Conservation (phyloP, 30 jellyfish, hydroid and myxozoan species). For the Cassiopea xamachana region DNA sequence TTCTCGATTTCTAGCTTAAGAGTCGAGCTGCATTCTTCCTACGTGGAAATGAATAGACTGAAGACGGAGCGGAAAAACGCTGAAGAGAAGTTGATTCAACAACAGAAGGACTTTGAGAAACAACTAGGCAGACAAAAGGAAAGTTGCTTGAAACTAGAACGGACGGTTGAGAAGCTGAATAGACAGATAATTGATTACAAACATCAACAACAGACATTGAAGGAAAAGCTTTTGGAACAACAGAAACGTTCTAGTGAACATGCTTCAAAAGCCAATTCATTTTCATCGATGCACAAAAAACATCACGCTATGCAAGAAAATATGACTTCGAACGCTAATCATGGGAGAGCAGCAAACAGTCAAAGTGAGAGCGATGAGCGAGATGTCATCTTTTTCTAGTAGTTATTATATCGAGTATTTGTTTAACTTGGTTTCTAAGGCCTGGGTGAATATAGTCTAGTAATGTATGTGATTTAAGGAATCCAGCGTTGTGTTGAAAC, state of each 20-base stretch:
- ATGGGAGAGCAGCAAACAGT: slow-evolving; percentile 17
- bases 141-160: slow-evolving; percentile 68
- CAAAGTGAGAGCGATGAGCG: slow-evolving; percentile 32
- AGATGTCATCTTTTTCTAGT: slow-evolving; percentile 73
- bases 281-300: slow-evolving; percentile 44
- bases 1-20: slow-evolving; percentile 68
- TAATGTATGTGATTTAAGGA: slow-evolving; percentile 1
- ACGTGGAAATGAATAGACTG: slow-evolving; percentile 67
- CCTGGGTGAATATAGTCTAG: neutral
- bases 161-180: slow-evolving; percentile 78
- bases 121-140: slow-evolving; percentile 73
- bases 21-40: slow-evolving; percentile 78
- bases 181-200: slow-evolving; percentile 57
- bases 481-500: slow-evolving; percentile 26
- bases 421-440: neutral
- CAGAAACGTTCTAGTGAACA: slow-evolving; percentile 4
- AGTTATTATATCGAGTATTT: neutral
- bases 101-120: slow-evolving; percentile 83
- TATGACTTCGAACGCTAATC: slow-evolving; percentile 18
- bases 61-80: slow-evolving; percentile 69
- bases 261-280: slow-evolving; percentile 33
- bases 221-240: slow-evolving; percentile 31
- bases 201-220: slow-evolving; percentile 39
- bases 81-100: slow-evolving; percentile 78
- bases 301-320: slow-evolving; percentile 45